A percentile compares a stretch with the other conserved stretches of the same genome.
These are phyloP conservation scores for Mormyrus hasselquistii DNA, from an alignment of 2,797 vertebrate genomes.

Conservation along the genomic window DNA sequence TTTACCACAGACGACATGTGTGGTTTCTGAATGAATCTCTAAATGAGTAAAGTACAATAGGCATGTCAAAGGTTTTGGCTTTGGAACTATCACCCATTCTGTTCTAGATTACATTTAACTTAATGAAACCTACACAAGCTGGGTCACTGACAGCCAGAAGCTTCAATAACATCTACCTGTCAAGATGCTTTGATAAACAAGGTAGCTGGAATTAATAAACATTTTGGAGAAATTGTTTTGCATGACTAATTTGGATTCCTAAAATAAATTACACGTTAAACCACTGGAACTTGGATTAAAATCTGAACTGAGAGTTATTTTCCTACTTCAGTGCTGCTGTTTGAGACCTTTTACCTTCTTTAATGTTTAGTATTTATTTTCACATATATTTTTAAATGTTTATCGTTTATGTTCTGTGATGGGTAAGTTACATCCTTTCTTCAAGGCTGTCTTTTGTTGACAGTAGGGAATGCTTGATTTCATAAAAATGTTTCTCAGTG, in stretches of 20 bases:
- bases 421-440: neutral
- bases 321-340: neutral
- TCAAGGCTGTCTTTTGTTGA: neutral
- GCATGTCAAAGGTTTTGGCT: neutral
- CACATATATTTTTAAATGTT: neutral
- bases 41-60: neutral
- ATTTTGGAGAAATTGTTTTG: neutral
- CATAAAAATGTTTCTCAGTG: neutral
- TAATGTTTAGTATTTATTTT: neutral
- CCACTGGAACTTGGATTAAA: neutral
- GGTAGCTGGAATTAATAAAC: neutral
- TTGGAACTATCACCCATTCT: neutral
- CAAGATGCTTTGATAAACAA: neutral
- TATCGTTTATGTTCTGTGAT: neutral
- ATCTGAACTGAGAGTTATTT: neutral
- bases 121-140: neutral
- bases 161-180: neutral
- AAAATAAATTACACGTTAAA: neutral
- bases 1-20: constrained; percentile 21
- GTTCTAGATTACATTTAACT: neutral
- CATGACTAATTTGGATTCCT: neutral
- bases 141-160: neutral
- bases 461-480: neutral
- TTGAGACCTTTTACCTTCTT: neutral
- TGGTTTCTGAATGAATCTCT: constrained; percentile 36